Evolutionary conservation across 1,140 invertebrate genomes (phyloP), one percentile per base, ranked within the genome.

Genomic region (Conus ventricosus): DNA sequence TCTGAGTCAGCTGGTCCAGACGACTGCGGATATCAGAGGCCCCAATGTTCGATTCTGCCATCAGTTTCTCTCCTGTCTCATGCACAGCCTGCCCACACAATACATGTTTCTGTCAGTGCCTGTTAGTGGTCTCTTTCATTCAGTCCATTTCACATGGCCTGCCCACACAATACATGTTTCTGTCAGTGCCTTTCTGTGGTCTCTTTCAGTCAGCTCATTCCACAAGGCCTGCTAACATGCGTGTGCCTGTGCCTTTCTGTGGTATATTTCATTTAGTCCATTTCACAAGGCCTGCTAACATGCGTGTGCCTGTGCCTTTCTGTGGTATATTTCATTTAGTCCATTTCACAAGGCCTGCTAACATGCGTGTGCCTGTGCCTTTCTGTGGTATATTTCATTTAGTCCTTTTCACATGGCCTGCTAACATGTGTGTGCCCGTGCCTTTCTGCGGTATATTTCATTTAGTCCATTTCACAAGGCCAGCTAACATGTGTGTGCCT

Each of bases 11-110:
- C 1, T 98, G 97, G 92, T 96, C 91, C 57, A 96, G 93, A 67
- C 96, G 94, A 87, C 96, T 95, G 94, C 99, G 97, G 93, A 99
- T 99, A 96, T 99, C 99, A 0, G 91, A 93, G 17, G 98, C 98
- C 51, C 98, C 98, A 78, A 99, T 96, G 95, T 99, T 99, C n/a
- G 98, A 98, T 5, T 99, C 98, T 91, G 98, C 97, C 97, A 99
- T 99, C 53, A 99, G 96, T 95, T 99, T 98, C 92, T 98, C 97
- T 55, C 99, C 99, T 60, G 98, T 98, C 95, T 99, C 98, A 94
- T 99, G 98, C 0, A 99, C 99, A 20, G 98, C 97, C 93, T 95
- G 85, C 51, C n/a, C 76, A 78, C 81, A 83, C 81, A 83, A 2
- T 10, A 17, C 78, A 39, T 75, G 7, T 75, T 7, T n/a, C 67